Conservation (phyloP, 2,888 invertebrate species). For the Protula sp. region DNA sequence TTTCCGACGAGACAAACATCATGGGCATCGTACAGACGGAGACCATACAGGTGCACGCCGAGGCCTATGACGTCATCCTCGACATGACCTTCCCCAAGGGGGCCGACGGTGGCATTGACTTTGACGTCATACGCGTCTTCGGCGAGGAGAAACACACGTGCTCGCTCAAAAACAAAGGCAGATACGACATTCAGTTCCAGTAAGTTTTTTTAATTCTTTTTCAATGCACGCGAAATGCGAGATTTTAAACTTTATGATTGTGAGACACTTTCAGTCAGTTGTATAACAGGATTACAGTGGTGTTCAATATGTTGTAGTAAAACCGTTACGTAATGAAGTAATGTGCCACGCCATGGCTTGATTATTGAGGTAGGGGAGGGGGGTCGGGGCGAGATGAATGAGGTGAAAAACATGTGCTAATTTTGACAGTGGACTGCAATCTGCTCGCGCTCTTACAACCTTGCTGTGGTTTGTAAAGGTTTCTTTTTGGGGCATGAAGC, state of each 20-base stretch:
- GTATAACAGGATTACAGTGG: too few relatives aligned
- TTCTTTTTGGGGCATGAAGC: too few relatives aligned
- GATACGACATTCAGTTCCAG: slow-evolving; percentile 53
- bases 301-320: too few relatives aligned
- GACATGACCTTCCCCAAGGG: slow-evolving; percentile 56
- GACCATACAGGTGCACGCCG: slow-evolving; percentile 48
- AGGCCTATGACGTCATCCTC: slow-evolving; percentile 54
- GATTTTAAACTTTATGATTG: background rate
- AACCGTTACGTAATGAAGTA: too few relatives aligned
- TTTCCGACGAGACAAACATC: slow-evolving; percentile 49
- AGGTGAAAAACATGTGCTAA: too few relatives aligned
- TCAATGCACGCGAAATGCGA: background rate
- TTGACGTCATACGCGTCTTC: slow-evolving; percentile 49
- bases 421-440: too few relatives aligned
- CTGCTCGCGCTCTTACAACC: too few relatives aligned
- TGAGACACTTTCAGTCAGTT: too few relatives aligned
- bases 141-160: slow-evolving; percentile 51
- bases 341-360: too few relatives aligned
- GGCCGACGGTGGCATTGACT: slow-evolving; percentile 54
- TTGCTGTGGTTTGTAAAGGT: too few relatives aligned
- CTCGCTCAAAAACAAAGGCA: slow-evolving; percentile 54
- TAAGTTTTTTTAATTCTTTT: slow-evolving; percentile 37
- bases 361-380: too few relatives aligned
- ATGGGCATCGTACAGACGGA: slow-evolving; percentile 50
- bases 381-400: too few relatives aligned